phyloP scores from a whole-genome alignment of 2,888 invertebrate genomes.

The Coleophora flavipennella region DNA sequence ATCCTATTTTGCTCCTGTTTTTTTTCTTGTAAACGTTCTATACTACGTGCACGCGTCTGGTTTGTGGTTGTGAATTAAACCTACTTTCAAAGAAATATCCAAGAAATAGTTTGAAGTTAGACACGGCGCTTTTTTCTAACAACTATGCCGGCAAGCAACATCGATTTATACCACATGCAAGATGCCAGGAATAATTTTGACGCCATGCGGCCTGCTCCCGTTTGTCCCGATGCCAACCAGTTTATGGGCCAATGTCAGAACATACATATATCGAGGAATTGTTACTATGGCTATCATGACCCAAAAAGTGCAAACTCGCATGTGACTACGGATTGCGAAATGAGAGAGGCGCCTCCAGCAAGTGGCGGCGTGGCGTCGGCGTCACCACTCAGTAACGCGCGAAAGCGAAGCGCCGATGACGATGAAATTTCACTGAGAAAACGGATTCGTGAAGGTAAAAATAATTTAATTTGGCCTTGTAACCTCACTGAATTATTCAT shows the following conservation, averaged over 20 bases:
- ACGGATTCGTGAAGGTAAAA: slow-evolving; percentile 61
- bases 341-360: slow-evolving; percentile 38
- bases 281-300: slow-evolving; percentile 67
- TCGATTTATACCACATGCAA: slow-evolving; percentile 49
- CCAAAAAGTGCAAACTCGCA: slow-evolving; percentile 29
- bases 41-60: no score
- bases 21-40: no score
- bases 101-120: no score
- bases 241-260: slow-evolving; percentile 55
- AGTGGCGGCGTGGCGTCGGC: slow-evolving; percentile 17
- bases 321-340: slow-evolving; percentile 52
- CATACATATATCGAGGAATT: slow-evolving; percentile 64
- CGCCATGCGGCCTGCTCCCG: slow-evolving; percentile 56
- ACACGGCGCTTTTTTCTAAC: no score
- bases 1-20: no score
- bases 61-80: no score
- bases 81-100: no score
- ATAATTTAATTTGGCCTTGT: slow-evolving; percentile 19
- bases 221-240: slow-evolving; percentile 48
- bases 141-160: slow-evolving; percentile 57
- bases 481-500: slow-evolving; percentile 35
- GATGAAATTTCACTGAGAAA: slow-evolving; percentile 47
- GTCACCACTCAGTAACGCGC: slow-evolving; percentile 31
- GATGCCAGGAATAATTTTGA: slow-evolving; percentile 63
- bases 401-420: slow-evolving; percentile 57